Percentiles rank a stretch among this genome's conserved stretches.
These are phyloP conservation scores for Keiferia lycopersicella DNA, from an alignment of 2,888 invertebrate genomes.

Conservation along the genomic window DNA sequence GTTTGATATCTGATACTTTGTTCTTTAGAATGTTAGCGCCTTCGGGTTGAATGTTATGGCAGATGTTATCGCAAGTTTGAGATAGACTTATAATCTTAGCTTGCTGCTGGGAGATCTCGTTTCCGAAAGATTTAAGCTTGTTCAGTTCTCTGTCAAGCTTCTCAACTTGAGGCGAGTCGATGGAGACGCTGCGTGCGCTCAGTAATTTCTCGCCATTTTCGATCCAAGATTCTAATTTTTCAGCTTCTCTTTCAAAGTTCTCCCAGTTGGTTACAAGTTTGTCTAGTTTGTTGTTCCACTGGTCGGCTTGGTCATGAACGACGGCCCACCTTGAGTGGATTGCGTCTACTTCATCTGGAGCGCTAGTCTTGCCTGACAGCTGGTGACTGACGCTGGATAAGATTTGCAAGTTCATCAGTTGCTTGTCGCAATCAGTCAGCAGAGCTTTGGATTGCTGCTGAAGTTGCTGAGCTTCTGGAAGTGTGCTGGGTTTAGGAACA, in stretches of 20 bases:
- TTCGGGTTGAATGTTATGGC: constrained; percentile 88
- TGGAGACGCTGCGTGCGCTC: constrained; percentile 79
- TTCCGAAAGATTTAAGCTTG: constrained; percentile 89
- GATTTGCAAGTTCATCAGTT: constrained; percentile 87
- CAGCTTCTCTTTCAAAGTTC: constrained; percentile 88
- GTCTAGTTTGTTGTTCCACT: constrained; percentile 89
- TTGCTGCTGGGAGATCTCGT: constrained; percentile 92
- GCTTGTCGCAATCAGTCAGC: constrained; percentile 88
- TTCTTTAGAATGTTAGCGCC: constrained; percentile 87
- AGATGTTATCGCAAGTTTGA: constrained; percentile 89
- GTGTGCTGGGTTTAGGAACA: constrained; percentile 87
- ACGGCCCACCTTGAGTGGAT: constrained; percentile 92
- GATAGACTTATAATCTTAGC: constrained; percentile 90
- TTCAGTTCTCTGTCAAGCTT: constrained; percentile 89
- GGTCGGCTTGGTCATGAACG: constrained; percentile 89
- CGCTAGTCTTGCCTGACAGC: constrained; percentile 87
- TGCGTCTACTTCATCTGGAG: constrained; percentile 92
- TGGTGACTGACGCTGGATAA: constrained; percentile 88
- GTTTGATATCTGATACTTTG: constrained; percentile 87
- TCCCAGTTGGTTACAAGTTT: constrained; percentile 91
- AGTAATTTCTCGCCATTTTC: constrained; percentile 84
- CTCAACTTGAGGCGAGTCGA: constrained; percentile 86
- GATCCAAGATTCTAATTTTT: constrained; percentile 90
- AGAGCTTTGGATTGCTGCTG: constrained; percentile 87
- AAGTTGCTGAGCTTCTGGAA: constrained; percentile 91